These are phyloP conservation scores for Stramonita haemastoma DNA, from an alignment of 2,888 invertebrate genomes.

Conservation along the genomic window DNA sequence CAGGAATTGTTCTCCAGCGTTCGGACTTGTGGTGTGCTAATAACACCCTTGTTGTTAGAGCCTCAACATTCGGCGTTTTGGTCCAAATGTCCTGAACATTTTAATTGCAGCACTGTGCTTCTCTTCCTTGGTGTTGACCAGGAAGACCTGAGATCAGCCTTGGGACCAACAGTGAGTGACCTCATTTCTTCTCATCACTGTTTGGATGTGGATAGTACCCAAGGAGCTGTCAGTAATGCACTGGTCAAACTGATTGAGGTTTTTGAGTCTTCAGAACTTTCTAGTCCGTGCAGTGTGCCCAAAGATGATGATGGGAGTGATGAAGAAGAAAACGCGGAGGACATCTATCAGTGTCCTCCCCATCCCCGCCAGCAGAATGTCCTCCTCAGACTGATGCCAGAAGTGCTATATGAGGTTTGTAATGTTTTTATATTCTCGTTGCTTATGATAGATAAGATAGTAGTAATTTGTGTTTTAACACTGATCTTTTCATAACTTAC, in stretches of 20 bases:
- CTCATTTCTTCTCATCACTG: not conserved
- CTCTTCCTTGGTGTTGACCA: slow-evolving; percentile 5
- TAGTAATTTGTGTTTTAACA: too few species aligned
- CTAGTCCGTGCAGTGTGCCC: not conserved
- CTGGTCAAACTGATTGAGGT: slow-evolving; percentile 26
- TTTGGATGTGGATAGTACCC: slow-evolving; percentile 16
- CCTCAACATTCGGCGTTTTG: not conserved
- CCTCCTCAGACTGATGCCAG: not conserved
- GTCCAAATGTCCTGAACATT: not conserved
- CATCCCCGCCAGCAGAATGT: not conserved
- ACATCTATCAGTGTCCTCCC: slow-evolving; percentile 15
- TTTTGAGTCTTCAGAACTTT: not conserved
- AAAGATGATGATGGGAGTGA: not conserved
- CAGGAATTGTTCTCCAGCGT: not conserved
- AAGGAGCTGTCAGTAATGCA: not conserved
- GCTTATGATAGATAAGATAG: not conserved
- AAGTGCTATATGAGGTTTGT: slow-evolving; percentile 24
- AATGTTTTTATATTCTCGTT: not conserved
- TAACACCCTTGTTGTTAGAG: slow-evolving; percentile 8
- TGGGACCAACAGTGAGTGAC: not conserved
- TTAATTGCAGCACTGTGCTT: slow-evolving; percentile 8
- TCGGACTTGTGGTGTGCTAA: slow-evolving; percentile 20
- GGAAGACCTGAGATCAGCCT: not conserved
- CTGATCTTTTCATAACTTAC: too few species aligned
- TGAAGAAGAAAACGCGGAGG: not conserved